Conservation (phyloP, 2,113 vertebrate species). For the Leptodactylus fuscus region DNA sequence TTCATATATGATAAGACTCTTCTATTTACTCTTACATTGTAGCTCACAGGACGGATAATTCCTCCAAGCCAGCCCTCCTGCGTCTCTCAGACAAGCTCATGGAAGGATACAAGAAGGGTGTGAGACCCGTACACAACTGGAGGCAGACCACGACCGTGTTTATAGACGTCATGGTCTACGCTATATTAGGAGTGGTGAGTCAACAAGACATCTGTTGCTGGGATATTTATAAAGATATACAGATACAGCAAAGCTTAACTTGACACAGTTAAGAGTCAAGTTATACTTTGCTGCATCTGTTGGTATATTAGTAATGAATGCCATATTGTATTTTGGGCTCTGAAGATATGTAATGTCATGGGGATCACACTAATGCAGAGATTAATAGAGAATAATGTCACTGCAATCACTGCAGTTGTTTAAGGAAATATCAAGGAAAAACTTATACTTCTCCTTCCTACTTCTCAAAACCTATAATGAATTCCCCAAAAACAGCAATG, state of each 20-base stretch:
- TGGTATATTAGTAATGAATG: background rate
- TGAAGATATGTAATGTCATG: background rate
- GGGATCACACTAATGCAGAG: background rate
- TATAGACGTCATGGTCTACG: conserved; percentile 95
- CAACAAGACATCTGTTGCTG: too few relatives aligned
- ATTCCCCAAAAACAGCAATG: too few relatives aligned
- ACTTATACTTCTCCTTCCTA: too few relatives aligned
- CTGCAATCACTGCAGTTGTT: too few relatives aligned
- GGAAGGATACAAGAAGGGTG: conserved; percentile 84
- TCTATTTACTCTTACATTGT: background rate
- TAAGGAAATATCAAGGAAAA: too few relatives aligned
- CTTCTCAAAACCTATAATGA: too few relatives aligned
- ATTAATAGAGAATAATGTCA: too few relatives aligned
- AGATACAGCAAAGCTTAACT: too few relatives aligned
- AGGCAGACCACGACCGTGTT: conserved; percentile 83
- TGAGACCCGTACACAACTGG: conserved; percentile 91
- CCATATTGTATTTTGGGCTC: background rate
- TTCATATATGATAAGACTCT: background rate
- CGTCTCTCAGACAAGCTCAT: conserved; percentile 81
- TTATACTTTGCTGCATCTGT: too few relatives aligned
- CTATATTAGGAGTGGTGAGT: conserved; percentile 94
- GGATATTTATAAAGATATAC: too few relatives aligned
- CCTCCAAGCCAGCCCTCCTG: conserved; percentile 77
- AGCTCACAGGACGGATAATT: conserved; percentile 46
- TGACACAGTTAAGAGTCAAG: too few relatives aligned